These are phyloP conservation scores for Chiridota heheva DNA, from an alignment of 35 echinoderm and acorn worm genomes.

Conservation along the genomic window DNA sequence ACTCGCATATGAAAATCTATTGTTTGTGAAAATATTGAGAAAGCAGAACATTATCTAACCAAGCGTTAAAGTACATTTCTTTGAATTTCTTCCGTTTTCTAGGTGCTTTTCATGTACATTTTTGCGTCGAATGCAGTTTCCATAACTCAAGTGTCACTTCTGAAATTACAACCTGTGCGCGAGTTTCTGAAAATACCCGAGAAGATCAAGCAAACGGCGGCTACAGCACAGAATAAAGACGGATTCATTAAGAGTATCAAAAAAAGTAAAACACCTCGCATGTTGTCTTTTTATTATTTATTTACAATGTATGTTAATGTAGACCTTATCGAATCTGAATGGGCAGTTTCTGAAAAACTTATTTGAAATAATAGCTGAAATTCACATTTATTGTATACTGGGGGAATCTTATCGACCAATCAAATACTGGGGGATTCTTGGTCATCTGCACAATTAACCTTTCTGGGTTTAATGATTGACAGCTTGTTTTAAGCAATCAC, in stretches of 20 bases:
- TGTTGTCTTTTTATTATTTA: not conserved
- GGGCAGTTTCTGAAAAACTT: too few species aligned
- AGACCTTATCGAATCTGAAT: too few species aligned
- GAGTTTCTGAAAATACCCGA: slow-evolving; percentile 73
- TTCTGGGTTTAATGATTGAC: too few species aligned
- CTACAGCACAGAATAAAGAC: slow-evolving; percentile 61
- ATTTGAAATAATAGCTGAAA: not conserved
- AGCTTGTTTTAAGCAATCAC: too few species aligned
- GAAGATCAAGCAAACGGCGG: slow-evolving; percentile 67
- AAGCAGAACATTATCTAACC: not conserved
- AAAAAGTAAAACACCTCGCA: slow-evolving; percentile 43
- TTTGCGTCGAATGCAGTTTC: slow-evolving; percentile 78
- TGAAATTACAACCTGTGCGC: slow-evolving; percentile 72
- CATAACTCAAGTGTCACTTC: slow-evolving; percentile 51
- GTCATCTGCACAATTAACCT: too few species aligned
- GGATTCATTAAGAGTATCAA: slow-evolving; percentile 88
- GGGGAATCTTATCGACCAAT: too few species aligned
- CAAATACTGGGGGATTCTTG: too few species aligned
- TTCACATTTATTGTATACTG: too few species aligned
- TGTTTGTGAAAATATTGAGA: too few species aligned
- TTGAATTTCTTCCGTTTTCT: not conserved
- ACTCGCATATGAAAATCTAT: too few species aligned
- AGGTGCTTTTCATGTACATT: slow-evolving; percentile 93
- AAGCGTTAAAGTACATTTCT: not conserved
- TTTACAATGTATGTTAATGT: not conserved